Conservation (phyloP, 2,113 vertebrate genomes). For the Limnothrissa miodon region DNA sequence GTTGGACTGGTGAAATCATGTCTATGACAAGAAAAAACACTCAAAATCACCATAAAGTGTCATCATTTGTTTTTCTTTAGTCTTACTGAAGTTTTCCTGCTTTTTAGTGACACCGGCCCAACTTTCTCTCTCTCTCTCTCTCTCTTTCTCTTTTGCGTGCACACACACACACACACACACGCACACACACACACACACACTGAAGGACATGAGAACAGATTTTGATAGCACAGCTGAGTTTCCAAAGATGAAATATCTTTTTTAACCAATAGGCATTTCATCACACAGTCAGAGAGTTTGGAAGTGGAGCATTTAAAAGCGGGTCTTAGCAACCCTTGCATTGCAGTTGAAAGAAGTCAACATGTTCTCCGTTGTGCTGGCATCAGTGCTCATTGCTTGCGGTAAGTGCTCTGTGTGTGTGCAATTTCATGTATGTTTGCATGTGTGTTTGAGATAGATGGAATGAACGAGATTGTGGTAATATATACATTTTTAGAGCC, state of each 20-base stretch:
- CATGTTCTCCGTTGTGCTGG: conserved; percentile 73
- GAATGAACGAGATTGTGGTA: neutral
- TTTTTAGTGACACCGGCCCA: no score
- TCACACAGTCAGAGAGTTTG: neutral
- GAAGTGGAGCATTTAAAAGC: conserved; percentile 60
- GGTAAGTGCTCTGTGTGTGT: conserved; percentile 67
- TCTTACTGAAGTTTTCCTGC: no score
- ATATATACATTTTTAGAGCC: neutral
- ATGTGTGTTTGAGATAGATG: neutral
- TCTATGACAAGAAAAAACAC: no score
- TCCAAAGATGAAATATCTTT: neutral
- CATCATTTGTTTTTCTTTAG: no score
- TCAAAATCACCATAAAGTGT: no score
- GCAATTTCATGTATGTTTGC: conserved; percentile 30
- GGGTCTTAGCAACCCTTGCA: conserved; percentile 42
- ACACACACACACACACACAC: neutral
- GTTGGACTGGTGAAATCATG: no score
- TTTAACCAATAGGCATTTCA: neutral
- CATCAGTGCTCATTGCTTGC: conserved; percentile 71
- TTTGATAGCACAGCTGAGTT: conserved; percentile 11
- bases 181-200: neutral
- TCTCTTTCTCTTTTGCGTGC: no score
- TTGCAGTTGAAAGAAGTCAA: conserved; percentile 63
- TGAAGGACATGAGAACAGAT: neutral
- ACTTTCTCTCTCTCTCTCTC: no score